Evolutionary conservation across 2,888 invertebrate genomes (phyloP), one percentile per base, ranked within the genome.

Genomic region (Liposcelis brunnea): DNA sequence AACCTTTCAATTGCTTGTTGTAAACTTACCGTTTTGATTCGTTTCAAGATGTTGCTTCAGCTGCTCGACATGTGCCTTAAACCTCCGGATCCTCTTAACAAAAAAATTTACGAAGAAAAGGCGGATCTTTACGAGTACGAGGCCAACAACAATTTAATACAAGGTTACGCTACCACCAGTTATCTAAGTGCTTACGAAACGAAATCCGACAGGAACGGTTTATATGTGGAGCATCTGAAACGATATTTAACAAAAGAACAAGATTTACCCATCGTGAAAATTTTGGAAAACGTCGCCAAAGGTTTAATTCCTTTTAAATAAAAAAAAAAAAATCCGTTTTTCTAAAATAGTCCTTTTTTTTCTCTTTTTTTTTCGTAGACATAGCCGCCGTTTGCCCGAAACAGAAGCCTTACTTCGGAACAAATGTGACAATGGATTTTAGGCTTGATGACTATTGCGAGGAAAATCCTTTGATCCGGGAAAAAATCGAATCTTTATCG

Each of bases 11-110:
- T n/a, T n/a, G n/a, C n/a, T n/a, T n/a, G n/a, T n/a, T n/a, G 8
- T 26, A 8, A 26, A 26, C 4, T 26, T 6, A 26, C 8, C 26
- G 26, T 4, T 26, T 6, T 6, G 8, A 6, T 26, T 26, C 8
- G 8, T 26, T 26, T 26, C 10, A 3, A 40, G 40, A 6, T 40
- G 12, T 19, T 40, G 7, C 19, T 40, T 8, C 19, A 14, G 5
- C 62, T 72, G 14, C 63, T 72, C 61, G 72, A 73, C 53, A 72
- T 71, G 70, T 73, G 72, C 51, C 59, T 71, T 40, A 59, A 64
- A 48, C 55, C 58, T 52, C 66, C 71, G 47, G 55, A 55, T 43
- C 37, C 51, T 15, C 47, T 51, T 18, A 58, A 59, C 48, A 50
- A 52, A 12, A 49, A 50, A 12, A 56, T 58, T 14, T 54, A 53